Base-by-base conservation (phyloP, 2,888 invertebrate species). In the Leptinotarsa tumamoca region DNA sequence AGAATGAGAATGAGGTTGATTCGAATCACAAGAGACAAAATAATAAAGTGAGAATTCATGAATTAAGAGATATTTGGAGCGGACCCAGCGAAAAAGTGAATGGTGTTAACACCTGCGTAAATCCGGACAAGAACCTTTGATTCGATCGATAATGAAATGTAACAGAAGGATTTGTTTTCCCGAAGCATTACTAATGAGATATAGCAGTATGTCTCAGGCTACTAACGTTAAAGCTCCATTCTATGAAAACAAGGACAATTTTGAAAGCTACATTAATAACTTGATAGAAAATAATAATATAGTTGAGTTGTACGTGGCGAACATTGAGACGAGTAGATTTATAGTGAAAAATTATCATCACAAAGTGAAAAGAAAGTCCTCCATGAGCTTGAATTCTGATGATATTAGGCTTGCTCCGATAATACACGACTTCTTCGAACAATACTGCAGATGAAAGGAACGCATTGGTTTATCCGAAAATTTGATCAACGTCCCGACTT, bases 171-270 rank as follows among this genome's bases (percentile, higher is more conserved):
- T n/a, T 10, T 51, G 23, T 10, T 43, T 27, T 4, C 51, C 14
- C n/a, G 43, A 63, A 43, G 43, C 15, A n/a, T 15, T 33, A 27
- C 61, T 7, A 27, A 54, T 52, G 43, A 43, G 10, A 43, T 43
- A 10, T 10, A 2, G 43, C 70, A 68, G 15, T 67, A 68, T 61
- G 10, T 10, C 43, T 2, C 43, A 43, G 43, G 52, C 51, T 14
- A 71, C 74, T 18, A 75, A 75, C 27, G 56, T 79, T 4, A 58
- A 27, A 13, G 82, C 83, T 1, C 82, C 82, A 0, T 72, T 73
- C 1, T 83, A 75, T 69, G 82, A 82, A 71, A 73, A 56, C n/a
- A 79, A 80, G 4, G 77, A 79, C 68, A 80, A 81, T 77, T 81
- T 81, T 51, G 61, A 61, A 14, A 75, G 66, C 23, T 80, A 76